Evolutionary conservation across 2,797 vertebrate genomes (phyloP).

Genomic region (Cryptoprocta ferox): DNA sequence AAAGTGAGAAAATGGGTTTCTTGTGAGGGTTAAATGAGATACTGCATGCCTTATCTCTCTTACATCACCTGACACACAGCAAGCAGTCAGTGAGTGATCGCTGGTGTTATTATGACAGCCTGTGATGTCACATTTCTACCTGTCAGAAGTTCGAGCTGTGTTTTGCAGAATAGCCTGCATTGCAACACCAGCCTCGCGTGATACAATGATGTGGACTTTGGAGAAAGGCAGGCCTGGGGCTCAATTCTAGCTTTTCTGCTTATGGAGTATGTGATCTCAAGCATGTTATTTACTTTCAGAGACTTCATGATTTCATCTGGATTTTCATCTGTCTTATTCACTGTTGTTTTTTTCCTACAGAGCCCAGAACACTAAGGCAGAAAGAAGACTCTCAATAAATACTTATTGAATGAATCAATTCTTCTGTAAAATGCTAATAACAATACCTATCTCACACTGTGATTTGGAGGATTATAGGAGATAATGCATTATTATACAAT

Average conservation of each 20-base stretch:
- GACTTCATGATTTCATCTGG: background rate
- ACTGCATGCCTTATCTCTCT: background rate
- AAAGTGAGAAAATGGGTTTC: background rate
- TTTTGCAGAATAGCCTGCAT: background rate
- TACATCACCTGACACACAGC: background rate
- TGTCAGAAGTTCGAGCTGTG: background rate
- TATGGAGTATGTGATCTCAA: background rate
- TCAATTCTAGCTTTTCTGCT: background rate
- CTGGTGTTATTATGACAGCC: background rate
- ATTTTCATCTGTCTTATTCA: slow-evolving; percentile 4
- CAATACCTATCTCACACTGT: background rate
- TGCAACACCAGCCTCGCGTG: accelerated
- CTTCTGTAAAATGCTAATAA: background rate
- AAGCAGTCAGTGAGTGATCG: background rate
- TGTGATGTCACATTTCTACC: background rate
- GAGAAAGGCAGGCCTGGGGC: background rate
- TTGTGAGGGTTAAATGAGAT: background rate
- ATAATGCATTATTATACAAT: background rate
- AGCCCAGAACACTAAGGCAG: background rate
- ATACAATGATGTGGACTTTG: background rate
- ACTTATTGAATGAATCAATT: slow-evolving; percentile 13
- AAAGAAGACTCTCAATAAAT: background rate
- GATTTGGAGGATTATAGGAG: slow-evolving; percentile 27
- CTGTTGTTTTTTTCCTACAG: background rate
- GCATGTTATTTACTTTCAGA: background rate